Evolutionary conservation across 2,113 vertebrate species (phyloP), one percentile per base, ranked within the genome.

Genomic region (Neolamprologus ventralis): DNA sequence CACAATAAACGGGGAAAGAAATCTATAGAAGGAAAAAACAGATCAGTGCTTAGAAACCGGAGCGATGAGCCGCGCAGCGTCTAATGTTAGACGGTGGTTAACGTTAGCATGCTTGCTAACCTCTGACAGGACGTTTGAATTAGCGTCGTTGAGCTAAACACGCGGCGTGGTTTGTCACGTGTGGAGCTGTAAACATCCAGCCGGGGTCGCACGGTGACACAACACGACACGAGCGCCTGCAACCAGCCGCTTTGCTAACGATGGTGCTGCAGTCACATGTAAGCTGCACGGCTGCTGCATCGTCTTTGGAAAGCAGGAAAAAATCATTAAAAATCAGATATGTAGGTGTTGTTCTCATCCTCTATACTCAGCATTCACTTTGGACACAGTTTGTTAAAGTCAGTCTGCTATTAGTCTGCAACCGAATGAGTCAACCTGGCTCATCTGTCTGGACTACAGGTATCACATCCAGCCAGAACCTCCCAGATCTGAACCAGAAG

Each of bases 121-220:
- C 63, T 80, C 35, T 85, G 82, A 47, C 49, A 26, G 40, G 6
- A 35, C 5, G 47, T 83, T 53, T 73, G 10, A 33, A 89, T 92
- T 86, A 86, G 19, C 5, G 3, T 80, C 3, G 37, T 89, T 35
- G 49, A 31, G 63, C 12, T 81, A 31, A 92, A 73, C 79, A 9
- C 1, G 19, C 14, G 2, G 51, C n/a, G 21, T 31, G 82, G 4
- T 28, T 57, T 3, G 31, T 75, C 26, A 1, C 0, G 19, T 3
- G 2, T 19, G 13, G 37, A 37, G 75, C 65, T 33, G 81, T 60
- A 78, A 83, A 79, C 75, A 68, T 10, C 13, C 81, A 26, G 33
- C 26, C 7, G 0, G 60, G 83, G 63, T 42, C 28, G 14, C 1
- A 1, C 5, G 14, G 3, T 17, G 5, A 68, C 1, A 17, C 90